Conservation (phyloP, 2,797 vertebrate genomes). For the Pipistrellus pygmaeus region DNA sequence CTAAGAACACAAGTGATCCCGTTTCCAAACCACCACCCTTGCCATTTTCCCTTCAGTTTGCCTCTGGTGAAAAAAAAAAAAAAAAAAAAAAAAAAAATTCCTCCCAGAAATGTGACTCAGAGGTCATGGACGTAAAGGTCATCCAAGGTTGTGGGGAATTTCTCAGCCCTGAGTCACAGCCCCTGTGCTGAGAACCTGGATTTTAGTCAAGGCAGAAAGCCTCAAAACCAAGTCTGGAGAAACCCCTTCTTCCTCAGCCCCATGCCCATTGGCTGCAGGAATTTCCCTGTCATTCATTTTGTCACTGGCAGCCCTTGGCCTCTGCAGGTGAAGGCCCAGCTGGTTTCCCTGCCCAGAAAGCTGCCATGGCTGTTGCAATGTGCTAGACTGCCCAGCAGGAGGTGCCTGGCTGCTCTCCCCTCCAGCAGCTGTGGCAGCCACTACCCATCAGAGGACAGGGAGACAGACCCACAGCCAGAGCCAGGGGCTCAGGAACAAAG, state of each 20-base stretch:
- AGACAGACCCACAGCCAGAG: constrained; percentile 9
- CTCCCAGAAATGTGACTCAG: constrained; percentile 73
- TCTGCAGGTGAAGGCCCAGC: background rate
- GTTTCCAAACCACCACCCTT: constrained; percentile 67
- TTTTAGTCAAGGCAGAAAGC: constrained; percentile 77
- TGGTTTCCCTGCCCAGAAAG: constrained; percentile 25
- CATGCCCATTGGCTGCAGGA: constrained; percentile 57
- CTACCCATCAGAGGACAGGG: background rate
- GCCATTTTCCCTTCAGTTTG: constrained; percentile 65
- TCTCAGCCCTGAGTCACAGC: constrained; percentile 75
- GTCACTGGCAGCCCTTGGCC: background rate
- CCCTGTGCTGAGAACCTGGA: constrained; percentile 70
- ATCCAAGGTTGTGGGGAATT: constrained; percentile 78
- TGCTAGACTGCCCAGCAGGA: background rate
- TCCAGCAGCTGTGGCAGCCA: constrained; percentile 23
- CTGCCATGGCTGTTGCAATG: background rate
- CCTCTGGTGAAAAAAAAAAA: constrained; percentile 29
- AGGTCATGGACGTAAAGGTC: constrained; percentile 80
- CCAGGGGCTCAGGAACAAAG: constrained; percentile 63
- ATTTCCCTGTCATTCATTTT: background rate
- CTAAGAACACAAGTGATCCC: constrained; percentile 42
- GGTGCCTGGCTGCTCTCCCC: background rate
- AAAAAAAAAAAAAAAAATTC: background rate
- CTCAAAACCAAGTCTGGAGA: constrained; percentile 68
- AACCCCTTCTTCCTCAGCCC: background rate